These are phyloP conservation scores for Agonopterix arenella DNA, from an alignment of 2,888 invertebrate species.

Conservation along the genomic window DNA sequence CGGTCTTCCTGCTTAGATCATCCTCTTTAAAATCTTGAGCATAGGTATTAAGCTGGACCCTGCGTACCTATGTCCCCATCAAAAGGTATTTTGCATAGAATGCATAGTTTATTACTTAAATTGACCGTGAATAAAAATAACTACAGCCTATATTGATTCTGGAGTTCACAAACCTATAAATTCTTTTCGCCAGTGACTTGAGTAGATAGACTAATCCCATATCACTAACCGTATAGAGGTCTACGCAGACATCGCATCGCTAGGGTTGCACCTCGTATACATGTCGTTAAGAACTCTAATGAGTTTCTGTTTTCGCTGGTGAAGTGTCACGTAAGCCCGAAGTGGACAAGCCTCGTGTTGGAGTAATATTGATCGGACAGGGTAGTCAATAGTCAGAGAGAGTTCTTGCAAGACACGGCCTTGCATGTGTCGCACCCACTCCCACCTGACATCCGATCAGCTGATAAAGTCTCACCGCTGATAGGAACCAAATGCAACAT, in stretches of 20 bases:
- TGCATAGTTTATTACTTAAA: no score
- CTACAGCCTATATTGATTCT: no score
- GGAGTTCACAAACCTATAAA: no score
- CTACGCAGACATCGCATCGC: conserved; percentile 35
- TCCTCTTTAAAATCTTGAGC: no score
- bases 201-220: no score
- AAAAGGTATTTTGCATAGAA: no score
- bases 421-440: conserved; percentile 29
- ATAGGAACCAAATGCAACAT: conserved; percentile 38
- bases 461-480: conserved; percentile 50
- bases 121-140: no score
- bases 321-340: conserved; percentile 31
- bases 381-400: conserved; percentile 46
- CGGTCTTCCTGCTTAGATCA: no score
- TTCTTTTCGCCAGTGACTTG: no score
- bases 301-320: conserved; percentile 52
- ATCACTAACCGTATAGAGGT: no score
- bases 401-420: conserved; percentile 31
- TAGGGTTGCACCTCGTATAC: conserved; percentile 31
- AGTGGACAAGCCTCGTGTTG: conserved; percentile 28
- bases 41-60: no score
- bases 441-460: conserved; percentile 39
- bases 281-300: conserved; percentile 52
- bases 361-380: conserved; percentile 50
- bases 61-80: no score